These are phyloP conservation scores for Lagodon rhomboides DNA, from an alignment of 2,797 vertebrate species.

Conservation along the genomic window DNA sequence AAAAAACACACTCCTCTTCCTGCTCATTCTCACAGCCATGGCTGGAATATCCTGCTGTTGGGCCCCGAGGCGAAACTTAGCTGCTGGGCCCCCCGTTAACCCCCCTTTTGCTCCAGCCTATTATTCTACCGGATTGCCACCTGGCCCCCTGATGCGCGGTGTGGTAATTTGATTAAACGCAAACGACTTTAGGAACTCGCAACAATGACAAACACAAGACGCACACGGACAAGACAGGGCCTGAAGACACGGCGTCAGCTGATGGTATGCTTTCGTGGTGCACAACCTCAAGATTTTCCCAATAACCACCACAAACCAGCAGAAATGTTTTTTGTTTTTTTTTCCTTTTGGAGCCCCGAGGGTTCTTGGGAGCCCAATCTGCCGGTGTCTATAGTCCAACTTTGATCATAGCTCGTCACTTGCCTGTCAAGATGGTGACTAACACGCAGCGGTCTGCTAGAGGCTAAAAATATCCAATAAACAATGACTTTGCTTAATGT, in stretches of 20 bases:
- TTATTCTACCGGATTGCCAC: not conserved
- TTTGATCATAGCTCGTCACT: not conserved
- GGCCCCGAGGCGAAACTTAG: not conserved
- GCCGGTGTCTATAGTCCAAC: not conserved
- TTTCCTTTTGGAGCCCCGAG: not conserved
- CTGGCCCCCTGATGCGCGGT: not conserved
- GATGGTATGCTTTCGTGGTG: not conserved
- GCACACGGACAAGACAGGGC: not conserved
- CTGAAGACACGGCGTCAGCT: conserved; percentile 1
- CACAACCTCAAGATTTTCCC: conserved; percentile 12
- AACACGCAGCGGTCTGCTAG: not conserved
- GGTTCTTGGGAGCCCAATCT: not conserved
- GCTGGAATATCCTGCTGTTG: not conserved
- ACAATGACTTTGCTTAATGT: not conserved
- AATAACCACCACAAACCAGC: conserved; percentile 14
- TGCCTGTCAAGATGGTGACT: not conserved
- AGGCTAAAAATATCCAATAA: not conserved
- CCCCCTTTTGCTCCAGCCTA: not conserved
- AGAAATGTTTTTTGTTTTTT: not conserved
- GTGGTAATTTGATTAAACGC: conserved; percentile 8
- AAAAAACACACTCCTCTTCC: too few species aligned
- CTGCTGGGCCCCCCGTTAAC: not conserved
- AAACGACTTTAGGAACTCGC: not conserved
- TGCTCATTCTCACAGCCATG: not conserved
- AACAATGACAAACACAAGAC: not conserved